Evolutionary conservation across 2,797 vertebrate species (phyloP), one percentile per base, ranked within the genome.

Genomic region (Fistularia commersonii): DNA sequence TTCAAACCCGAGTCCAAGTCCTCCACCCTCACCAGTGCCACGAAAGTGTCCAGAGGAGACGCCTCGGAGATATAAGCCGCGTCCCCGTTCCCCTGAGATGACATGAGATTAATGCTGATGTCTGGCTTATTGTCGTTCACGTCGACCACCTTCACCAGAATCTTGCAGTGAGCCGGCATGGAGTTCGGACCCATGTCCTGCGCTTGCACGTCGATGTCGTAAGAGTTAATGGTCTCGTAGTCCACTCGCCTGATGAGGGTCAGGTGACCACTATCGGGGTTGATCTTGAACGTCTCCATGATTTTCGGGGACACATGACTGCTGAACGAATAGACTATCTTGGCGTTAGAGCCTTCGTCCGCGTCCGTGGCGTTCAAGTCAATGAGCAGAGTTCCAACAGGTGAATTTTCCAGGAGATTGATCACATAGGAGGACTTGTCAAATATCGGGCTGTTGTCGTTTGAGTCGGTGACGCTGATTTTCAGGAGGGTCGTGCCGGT

Each of bases 181-280:
- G 96, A 97, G 86, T 98, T 98, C 0, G 96, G 97, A 59, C 97
- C 97, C 91, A 97, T 76, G 72, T 99, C 97, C 70, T 98, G 96
- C 31, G 95, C 97, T 60, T 98, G 97, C 1, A 94, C 93, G 1
- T 98, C 95, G 7, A 99, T 96, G 77, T 98, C 95, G 3, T 95
- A 98, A 0, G 94, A 97, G 63, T 91, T 92, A 1, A 87, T 84
- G 1, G 82, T 73, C 69, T 99, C 97, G 2, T 94, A 97, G 90
- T 99, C 96, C 82, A 99, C 90, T 10, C 92, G 92, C 55, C 91
- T 90, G 52, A 93, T 84, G 3, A 99, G 90, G 12, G 92, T 96
- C 76, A 99, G 76, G 45, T 93, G 92, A 0, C 97, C 97, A 1
- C 77, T 94, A 64, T 97, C 95, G 0, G 93, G 76, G 51, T 97